Evolutionary conservation across 2,797 vertebrate genomes (phyloP).

Genomic region (Salarias fasciatus): DNA sequence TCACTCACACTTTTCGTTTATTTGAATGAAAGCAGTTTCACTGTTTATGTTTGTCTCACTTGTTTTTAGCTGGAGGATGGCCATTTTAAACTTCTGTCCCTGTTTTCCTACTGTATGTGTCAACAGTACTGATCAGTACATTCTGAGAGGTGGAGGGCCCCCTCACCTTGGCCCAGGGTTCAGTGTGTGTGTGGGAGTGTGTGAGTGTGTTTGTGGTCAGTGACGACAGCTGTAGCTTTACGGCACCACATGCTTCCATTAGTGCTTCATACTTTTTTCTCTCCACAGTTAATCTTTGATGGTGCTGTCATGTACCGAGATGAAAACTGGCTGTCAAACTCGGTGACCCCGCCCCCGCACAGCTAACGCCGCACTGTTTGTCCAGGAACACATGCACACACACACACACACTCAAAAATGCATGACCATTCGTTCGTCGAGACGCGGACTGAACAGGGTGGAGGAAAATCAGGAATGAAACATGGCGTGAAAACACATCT

Average conservation of each 20-base stretch:
- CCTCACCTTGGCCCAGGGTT: slow-evolving; percentile 13
- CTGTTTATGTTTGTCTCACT: background rate
- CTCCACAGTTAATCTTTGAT: slow-evolving; percentile 63
- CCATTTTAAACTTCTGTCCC: slow-evolving; percentile 13
- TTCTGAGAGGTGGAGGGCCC: background rate
- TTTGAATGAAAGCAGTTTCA: background rate
- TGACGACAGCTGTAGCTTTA: slow-evolving; percentile 43
- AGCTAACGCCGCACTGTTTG: background rate
- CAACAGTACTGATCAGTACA: too few species aligned
- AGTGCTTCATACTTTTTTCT: slow-evolving; percentile 44
- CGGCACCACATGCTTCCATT: slow-evolving; percentile 44
- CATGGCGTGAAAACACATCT: background rate
- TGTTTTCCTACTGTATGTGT: slow-evolving; percentile 1
- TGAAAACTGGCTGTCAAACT: slow-evolving; percentile 42
- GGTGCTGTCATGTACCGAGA: slow-evolving; percentile 44
- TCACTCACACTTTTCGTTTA: background rate
- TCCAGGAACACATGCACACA: slow-evolving; percentile 9
- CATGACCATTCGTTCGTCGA: slow-evolving; percentile 9
- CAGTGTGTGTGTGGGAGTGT: slow-evolving; percentile 5
- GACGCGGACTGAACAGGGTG: background rate
- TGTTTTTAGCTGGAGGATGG: background rate
- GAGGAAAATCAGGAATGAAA: background rate
- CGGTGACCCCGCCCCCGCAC: slow-evolving; percentile 4
- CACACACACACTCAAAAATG: slow-evolving; percentile 13
- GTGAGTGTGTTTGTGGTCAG: slow-evolving; percentile 21